phyloP scores from a whole-genome alignment of 2,797 vertebrate genomes.

The Danio choprae region DNA sequence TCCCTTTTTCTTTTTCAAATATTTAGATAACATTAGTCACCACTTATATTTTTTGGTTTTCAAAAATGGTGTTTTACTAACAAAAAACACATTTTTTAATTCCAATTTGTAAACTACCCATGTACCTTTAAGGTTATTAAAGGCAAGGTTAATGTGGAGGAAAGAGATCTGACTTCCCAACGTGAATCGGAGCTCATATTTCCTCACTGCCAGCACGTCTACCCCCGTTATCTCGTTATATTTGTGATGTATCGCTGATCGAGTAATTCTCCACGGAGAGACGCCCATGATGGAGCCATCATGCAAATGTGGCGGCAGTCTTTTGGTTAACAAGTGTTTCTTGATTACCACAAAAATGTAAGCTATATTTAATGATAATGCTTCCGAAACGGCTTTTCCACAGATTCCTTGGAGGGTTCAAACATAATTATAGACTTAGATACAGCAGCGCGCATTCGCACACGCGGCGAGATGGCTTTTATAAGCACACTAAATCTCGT shows the following conservation, averaged over 20 bases:
- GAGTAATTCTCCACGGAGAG: conserved; percentile 43
- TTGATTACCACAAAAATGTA: conserved; percentile 47
- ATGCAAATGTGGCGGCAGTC: conserved; percentile 56
- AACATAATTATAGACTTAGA: conserved; percentile 47
- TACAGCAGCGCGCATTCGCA: conserved; percentile 20
- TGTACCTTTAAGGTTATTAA: conserved; percentile 40
- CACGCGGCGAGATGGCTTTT: conserved; percentile 27
- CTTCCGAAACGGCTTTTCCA: conserved; percentile 44
- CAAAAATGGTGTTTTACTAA: no score
- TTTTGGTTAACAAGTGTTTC: conserved; percentile 57
- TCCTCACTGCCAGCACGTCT: conserved; percentile 41
- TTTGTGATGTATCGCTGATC: conserved; percentile 49
- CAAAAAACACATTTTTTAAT: no score
- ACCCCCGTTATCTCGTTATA: conserved; percentile 54
- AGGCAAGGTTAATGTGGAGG: conserved; percentile 48
- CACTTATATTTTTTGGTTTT: no score
- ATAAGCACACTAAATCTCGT: conserved; percentile 22
- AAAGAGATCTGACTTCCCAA: conserved; percentile 43
- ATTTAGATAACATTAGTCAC: no score
- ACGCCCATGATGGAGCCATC: conserved; percentile 53
- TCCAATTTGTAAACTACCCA: conserved; percentile 40
- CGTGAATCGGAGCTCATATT: conserved; percentile 48
- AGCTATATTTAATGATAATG: conserved; percentile 55
- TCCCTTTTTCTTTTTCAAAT: no score
- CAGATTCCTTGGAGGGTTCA: conserved; percentile 48